Percentiles rank a stretch among this genome's conserved stretches.
These are phyloP conservation scores for Caenorhabditis tropicalis DNA, from an alignment of 1,140 invertebrate genomes.

Conservation along the genomic window DNA sequence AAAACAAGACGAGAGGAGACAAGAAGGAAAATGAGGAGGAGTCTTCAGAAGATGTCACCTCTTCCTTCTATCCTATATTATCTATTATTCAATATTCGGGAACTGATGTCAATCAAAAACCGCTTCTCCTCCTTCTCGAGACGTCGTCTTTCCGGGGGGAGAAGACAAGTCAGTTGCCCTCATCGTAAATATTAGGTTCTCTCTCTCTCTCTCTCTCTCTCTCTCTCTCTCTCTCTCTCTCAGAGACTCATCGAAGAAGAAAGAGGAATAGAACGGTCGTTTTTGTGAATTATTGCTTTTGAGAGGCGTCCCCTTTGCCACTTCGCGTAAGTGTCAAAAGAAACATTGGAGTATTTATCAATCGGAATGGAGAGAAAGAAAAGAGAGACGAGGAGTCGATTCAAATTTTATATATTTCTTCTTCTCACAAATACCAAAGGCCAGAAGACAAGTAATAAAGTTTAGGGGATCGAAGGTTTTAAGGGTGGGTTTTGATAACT, in stretches of 20 bases:
- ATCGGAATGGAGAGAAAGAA: background rate
- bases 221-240: background rate
- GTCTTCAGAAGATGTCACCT: background rate
- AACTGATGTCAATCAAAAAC: constrained; percentile 30
- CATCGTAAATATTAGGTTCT: background rate
- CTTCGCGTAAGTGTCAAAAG: background rate
- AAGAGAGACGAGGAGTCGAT: too few species aligned
- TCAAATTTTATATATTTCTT: too few species aligned
- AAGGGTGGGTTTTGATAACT: too few species aligned
- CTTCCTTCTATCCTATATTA: background rate
- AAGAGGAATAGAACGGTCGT: constrained; percentile 17
- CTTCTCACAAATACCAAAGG: too few species aligned
- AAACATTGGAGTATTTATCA: constrained; percentile 2
- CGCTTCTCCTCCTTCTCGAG: background rate
- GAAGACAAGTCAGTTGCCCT: background rate
- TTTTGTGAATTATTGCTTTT: constrained; percentile 45
- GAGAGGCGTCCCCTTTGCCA: background rate
- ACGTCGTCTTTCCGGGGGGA: background rate
- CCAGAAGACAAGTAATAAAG: too few species aligned
- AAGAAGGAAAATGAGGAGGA: too few species aligned
- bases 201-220: background rate
- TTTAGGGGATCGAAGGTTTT: too few species aligned
- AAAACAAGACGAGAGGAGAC: too few species aligned
- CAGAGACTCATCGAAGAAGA: background rate
- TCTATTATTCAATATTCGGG: constrained; percentile 38